Evolutionary conservation across 92 coral and sea anemone genomes (phyloP).

Genomic region (Micromussa lordhowensis): DNA sequence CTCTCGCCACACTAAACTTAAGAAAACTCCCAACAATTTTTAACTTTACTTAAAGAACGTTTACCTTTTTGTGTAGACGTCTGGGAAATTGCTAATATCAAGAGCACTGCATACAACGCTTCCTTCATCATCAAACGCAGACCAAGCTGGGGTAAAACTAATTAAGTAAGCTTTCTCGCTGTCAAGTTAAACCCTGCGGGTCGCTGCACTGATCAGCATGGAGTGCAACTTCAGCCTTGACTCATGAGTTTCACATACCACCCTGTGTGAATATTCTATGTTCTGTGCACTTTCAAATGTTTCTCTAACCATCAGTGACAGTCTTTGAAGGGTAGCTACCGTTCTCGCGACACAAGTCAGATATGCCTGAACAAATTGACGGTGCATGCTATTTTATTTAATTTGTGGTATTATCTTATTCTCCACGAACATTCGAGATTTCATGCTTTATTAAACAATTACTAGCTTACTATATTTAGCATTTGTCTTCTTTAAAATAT

Average conservation of each 20-base stretch:
- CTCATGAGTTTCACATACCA: neutral
- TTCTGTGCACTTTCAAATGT: neutral
- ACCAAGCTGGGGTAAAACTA: no score
- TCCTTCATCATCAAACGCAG: neutral
- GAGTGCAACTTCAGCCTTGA: neutral
- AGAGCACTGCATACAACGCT: neutral
- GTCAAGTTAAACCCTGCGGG: slow-evolving; percentile 12
- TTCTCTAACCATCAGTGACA: neutral
- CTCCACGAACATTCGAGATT: slow-evolving; percentile 33
- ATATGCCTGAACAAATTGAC: neutral
- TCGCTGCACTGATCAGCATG: slow-evolving; percentile 14
- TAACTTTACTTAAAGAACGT: neutral
- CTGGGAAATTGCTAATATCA: neutral
- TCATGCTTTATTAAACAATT: slow-evolving; percentile 2
- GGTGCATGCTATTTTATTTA: neutral
- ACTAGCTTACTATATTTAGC: neutral
- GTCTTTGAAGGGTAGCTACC: neutral
- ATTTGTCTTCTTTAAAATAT: neutral
- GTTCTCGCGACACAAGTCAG: neutral
- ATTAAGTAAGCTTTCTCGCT: neutral
- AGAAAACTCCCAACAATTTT: neutral
- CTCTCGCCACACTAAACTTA: neutral
- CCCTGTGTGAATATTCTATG: neutral
- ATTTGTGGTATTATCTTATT: neutral
- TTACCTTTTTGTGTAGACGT: slow-evolving; percentile 18